Evolutionary conservation across 2,888 invertebrate species (phyloP).

Genomic region (Cryptus viduatorius): DNA sequence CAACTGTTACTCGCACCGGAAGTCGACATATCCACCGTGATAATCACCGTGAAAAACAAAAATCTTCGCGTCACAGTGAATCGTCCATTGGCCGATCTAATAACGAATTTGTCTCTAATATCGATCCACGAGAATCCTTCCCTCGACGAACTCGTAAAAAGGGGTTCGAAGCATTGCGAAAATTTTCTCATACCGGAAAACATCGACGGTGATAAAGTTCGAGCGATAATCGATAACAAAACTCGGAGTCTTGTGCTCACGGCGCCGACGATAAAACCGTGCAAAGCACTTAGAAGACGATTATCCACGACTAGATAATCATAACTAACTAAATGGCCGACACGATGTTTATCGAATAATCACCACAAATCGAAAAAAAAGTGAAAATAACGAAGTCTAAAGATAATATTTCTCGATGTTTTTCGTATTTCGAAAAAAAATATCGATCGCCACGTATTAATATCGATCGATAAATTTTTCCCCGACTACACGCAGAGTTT

Average conservation of each 20-base stretch:
- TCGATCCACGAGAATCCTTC: conserved; percentile 66
- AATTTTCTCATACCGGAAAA: conserved; percentile 74
- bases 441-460: too few relatives aligned
- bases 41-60: conserved; percentile 75
- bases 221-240: conserved; percentile 73
- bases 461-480: too few relatives aligned
- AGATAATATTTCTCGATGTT: too few relatives aligned
- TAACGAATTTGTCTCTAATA: conserved; percentile 57
- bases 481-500: too few relatives aligned
- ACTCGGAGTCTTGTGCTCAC: conserved; percentile 72
- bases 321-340: conserved; percentile 1
- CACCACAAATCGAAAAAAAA: too few relatives aligned
- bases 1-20: conserved; percentile 73
- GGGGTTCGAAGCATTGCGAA: conserved; percentile 70
- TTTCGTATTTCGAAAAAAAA: too few relatives aligned
- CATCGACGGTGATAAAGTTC: conserved; percentile 73
- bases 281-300: conserved; percentile 57
- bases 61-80: conserved; percentile 74
- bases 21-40: conserved; percentile 75
- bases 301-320: conserved; percentile 40
- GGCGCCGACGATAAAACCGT: conserved; percentile 71
- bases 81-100: conserved; percentile 68
- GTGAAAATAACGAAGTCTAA: too few relatives aligned
- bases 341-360: not conserved
- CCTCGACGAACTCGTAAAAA: conserved; percentile 66